Evolutionary conservation across 1,140 invertebrate species (phyloP).

Genomic region (Neodiprion lecontei): DNA sequence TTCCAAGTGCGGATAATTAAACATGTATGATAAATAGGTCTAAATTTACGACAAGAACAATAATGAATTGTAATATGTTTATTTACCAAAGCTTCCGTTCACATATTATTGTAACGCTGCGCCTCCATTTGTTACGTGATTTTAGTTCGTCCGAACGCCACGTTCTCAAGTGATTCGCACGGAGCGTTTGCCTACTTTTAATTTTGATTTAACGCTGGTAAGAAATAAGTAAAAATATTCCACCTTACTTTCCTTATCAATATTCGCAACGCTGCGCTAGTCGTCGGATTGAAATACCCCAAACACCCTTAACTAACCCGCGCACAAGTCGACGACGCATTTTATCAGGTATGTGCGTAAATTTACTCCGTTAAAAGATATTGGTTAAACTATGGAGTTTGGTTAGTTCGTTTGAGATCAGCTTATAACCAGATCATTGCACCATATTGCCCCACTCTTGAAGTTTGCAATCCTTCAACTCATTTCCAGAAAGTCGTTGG

Average conservation of each 20-base stretch:
- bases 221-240: background rate
- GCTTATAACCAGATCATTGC: background rate
- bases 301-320: too few species aligned
- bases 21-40: too few species aligned
- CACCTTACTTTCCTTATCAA: background rate
- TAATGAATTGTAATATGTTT: too few species aligned
- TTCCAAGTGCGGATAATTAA: too few species aligned
- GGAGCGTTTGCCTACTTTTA: background rate
- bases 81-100: background rate
- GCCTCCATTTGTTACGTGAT: constrained; percentile 4
- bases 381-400: constrained; percentile 2
- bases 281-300: background rate
- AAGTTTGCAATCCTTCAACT: too few species aligned
- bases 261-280: background rate
- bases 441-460: background rate
- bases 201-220: background rate
- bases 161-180: background rate
- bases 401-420: background rate
- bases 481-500: too few species aligned
- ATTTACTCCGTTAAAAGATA: background rate
- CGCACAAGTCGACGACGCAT: background rate
- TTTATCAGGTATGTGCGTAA: background rate
- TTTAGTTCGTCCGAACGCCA: background rate
- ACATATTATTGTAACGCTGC: background rate
- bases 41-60: too few species aligned